These are phyloP conservation scores for Nesoenas mayeri DNA, from an alignment of 2,113 vertebrate genomes.

Conservation along the genomic window DNA sequence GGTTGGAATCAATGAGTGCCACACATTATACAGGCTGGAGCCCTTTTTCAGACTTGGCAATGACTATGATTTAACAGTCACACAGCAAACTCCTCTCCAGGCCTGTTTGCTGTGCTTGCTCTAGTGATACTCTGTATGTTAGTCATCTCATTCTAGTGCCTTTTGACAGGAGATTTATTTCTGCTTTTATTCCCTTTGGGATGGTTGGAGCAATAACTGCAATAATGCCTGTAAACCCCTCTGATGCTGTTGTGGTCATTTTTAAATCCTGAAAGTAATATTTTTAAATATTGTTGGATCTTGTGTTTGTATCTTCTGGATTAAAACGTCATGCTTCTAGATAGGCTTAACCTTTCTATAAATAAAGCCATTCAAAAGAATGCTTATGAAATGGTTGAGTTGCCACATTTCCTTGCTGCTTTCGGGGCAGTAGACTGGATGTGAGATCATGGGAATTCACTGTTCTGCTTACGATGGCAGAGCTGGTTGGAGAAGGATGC, in stretches of 20 bases:
- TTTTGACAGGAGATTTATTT: background rate
- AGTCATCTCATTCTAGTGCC: background rate
- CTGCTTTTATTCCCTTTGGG: background rate
- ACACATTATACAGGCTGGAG: background rate
- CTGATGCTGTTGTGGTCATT: background rate
- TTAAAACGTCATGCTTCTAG: background rate
- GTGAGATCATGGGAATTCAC: slow-evolving; percentile 44
- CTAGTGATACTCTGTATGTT: background rate
- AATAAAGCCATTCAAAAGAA: background rate
- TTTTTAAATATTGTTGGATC: background rate
- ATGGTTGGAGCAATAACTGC: background rate
- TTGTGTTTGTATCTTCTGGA: background rate
- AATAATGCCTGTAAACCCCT: background rate
- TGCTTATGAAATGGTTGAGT: background rate
- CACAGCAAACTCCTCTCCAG: background rate
- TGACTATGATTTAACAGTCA: background rate
- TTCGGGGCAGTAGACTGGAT: background rate
- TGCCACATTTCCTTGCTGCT: background rate
- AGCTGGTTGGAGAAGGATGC: background rate
- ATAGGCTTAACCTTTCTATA: background rate
- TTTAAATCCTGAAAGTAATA: background rate
- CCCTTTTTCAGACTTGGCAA: background rate
- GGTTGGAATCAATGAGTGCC: fast-evolving
- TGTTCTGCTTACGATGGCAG: background rate
- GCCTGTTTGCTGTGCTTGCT: background rate